Conservation (phyloP, 2,797 vertebrate species). For the Etheostoma nigrum region DNA sequence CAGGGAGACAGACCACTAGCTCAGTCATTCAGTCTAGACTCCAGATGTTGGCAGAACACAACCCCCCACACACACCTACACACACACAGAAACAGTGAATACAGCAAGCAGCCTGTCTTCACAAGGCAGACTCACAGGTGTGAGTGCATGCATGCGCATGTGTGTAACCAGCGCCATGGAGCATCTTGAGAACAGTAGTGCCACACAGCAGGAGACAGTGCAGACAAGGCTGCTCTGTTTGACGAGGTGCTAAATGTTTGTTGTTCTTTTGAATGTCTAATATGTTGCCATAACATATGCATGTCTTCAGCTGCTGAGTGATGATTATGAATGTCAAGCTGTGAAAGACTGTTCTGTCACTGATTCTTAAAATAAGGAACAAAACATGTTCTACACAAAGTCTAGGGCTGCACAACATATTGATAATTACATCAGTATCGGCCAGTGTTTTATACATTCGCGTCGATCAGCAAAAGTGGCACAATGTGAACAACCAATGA, state of each 20-base stretch:
- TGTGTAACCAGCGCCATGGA: conserved; percentile 44
- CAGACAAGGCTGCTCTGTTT: conserved; percentile 77
- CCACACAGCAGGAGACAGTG: conserved; percentile 69
- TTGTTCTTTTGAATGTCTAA: conserved; percentile 77
- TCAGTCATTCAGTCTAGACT: conserved; percentile 90
- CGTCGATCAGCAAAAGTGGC: no score
- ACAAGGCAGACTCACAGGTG: conserved; percentile 82
- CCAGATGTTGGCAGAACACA: conserved; percentile 87
- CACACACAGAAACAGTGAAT: conserved; percentile 34
- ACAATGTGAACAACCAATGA: no score
- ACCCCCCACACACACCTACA: conserved; percentile 32
- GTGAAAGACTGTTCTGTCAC: conserved; percentile 59
- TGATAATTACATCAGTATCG: no score
- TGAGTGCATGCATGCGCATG: conserved; percentile 14
- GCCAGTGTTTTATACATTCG: no score
- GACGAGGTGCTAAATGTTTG: conserved; percentile 81
- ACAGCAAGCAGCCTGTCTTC: conserved; percentile 70
- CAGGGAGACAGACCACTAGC: conserved; percentile 61
- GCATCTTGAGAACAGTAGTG: conserved; percentile 73
- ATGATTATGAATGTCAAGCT: conserved; percentile 63
- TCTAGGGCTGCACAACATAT: no score
- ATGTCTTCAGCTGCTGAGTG: conserved; percentile 71
- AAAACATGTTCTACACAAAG: no score
- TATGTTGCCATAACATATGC: conserved; percentile 77
- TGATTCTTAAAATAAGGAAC: no score